These are phyloP conservation scores for Enteromius trimaculatus DNA, from an alignment of 2,797 vertebrate genomes.

Conservation along the genomic window DNA sequence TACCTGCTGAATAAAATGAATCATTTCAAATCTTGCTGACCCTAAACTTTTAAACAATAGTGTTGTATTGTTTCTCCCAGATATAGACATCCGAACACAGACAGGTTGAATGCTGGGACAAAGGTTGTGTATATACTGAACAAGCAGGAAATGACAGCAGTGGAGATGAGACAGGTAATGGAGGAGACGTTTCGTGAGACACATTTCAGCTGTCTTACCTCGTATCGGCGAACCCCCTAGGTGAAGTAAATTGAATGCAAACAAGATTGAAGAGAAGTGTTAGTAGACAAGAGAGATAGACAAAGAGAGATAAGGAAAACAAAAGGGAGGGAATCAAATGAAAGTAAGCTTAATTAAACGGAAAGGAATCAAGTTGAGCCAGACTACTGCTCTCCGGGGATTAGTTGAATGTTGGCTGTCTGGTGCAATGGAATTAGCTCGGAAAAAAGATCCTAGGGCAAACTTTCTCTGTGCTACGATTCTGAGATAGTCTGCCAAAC, in stretches of 20 bases:
- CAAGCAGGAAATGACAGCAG: conserved; percentile 49
- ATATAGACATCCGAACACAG: conserved; percentile 24
- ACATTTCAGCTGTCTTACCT: conserved; percentile 78
- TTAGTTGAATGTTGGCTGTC: conserved; percentile 33
- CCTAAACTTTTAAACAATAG: not conserved
- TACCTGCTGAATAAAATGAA: not conserved
- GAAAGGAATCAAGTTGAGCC: conserved; percentile 48
- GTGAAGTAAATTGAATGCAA: conserved; percentile 76
- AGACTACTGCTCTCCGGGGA: not conserved
- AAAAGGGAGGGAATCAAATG: conserved; percentile 58
- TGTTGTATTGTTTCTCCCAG: not conserved
- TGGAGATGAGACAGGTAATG: conserved; percentile 44
- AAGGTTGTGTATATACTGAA: conserved; percentile 28
- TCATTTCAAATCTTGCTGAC: not conserved
- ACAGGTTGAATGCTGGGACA: conserved; percentile 20
- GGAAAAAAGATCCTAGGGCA: not conserved
- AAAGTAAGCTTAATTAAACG: conserved; percentile 57
- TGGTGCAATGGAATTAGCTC: conserved; percentile 32
- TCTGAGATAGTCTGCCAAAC: conserved; percentile 24
- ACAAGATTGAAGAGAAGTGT: conserved; percentile 73
- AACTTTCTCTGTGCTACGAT: conserved; percentile 19
- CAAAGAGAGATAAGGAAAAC: conserved; percentile 48
- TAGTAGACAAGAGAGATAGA: conserved; percentile 56
- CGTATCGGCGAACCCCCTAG: conserved; percentile 82
- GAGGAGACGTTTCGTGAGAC: conserved; percentile 62